phyloP scores from a whole-genome alignment of 2,797 vertebrate species.

The Catamblyrhynchus diadema region DNA sequence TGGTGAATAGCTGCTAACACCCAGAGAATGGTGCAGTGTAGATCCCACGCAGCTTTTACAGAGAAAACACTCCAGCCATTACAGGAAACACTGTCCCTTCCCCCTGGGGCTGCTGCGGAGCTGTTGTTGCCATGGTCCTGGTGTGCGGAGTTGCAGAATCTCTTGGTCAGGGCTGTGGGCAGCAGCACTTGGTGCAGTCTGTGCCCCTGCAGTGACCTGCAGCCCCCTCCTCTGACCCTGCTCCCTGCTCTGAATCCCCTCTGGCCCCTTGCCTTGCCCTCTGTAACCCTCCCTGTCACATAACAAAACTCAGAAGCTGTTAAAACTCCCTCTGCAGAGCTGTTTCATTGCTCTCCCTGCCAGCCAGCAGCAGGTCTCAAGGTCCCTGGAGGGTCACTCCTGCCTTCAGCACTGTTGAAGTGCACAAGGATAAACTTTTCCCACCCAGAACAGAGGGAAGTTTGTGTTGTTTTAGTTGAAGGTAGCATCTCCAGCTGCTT shows the following conservation, averaged over 20 bases:
- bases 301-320: neutral
- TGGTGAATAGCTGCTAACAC: neutral
- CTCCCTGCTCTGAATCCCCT: neutral
- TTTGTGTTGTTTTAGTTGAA: neutral
- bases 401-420: neutral
- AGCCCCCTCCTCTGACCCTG: neutral
- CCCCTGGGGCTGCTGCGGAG: neutral
- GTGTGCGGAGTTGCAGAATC: rapidly evolving
- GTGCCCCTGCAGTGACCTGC: neutral
- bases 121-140: rapidly evolving
- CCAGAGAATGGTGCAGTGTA: neutral
- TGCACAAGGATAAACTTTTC: neutral
- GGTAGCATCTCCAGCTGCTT: neutral
- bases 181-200: neutral
- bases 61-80: neutral
- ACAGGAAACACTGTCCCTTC: neutral
- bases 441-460: too few relatives aligned
- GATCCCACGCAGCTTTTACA: neutral
- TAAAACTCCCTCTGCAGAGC: neutral
- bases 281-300: neutral
- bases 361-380: neutral
- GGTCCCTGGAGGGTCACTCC: neutral
- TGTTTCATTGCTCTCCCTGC: neutral
- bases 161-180: rapidly evolving
- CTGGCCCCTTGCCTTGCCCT: neutral